Evolutionary conservation across 1,140 invertebrate genomes (phyloP), one percentile per base, ranked within the genome.

Genomic region (Diorhabda elongata): DNA sequence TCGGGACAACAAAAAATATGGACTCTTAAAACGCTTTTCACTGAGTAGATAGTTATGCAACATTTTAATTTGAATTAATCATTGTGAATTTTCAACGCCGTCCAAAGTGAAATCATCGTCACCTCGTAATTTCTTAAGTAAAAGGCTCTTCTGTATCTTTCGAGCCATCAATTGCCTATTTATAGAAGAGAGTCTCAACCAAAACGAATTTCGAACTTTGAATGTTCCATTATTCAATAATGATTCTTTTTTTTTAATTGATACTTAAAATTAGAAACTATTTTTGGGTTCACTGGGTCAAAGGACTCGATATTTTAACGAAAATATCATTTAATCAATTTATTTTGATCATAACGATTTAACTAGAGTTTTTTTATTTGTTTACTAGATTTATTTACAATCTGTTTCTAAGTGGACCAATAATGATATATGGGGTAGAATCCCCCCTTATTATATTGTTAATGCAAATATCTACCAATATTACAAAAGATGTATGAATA

Each of bases 71-170:
- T 41, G 66, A 67, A 67, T 71, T 67, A 71, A 71, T 71, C 69
- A 68, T 52, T 58, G 56, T 58, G n/a, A 64, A 68, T 68, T 72
- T 69, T 72, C 71, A 72, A 65, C 71, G 66, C 61, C 57, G 58
- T 44, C 58, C 61, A 68, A 74, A 76, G 75, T 76, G 75, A 67
- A 67, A 61, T 75, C 75, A 74, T 76, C 75, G 70, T 72, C 75
- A 76, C 69, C 74, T 76, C 75, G 74, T 76, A 76, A 66, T 62
- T 74, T 67, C 66, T 52, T 62, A 43, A 70, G 67, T 70, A 64
- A 71, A 70, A 71, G 64, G 64, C 59, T 67, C 56, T 69, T 71
- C 67, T 69, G 60, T 58, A 64, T 66, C 67, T 58, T 60, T n/a
- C 26, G 52, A 44, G 61, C 60, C 43, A 67, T 67, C 71, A 74